These are phyloP conservation scores for Leguminivora glycinivorella DNA, from an alignment of 1,140 invertebrate species.

Conservation along the genomic window DNA sequence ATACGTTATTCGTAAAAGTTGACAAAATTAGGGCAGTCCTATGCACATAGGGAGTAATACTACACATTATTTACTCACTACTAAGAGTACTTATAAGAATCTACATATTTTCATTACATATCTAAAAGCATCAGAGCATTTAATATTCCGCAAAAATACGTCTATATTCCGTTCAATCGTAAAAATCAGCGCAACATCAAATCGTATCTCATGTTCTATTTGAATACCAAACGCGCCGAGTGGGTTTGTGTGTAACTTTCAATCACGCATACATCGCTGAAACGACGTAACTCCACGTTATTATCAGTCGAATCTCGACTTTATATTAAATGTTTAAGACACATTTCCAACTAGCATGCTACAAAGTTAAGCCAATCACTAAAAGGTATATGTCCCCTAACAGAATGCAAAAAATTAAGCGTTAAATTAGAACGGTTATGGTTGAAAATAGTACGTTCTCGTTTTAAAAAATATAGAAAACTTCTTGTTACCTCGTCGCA, in stretches of 20 bases:
- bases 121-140: not conserved
- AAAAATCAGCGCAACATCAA: constrained; percentile 17
- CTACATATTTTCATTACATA: not conserved
- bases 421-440: not conserved
- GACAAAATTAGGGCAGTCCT: too few species aligned
- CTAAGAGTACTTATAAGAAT: not conserved
- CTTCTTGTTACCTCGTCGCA: constrained; percentile 8
- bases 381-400: not conserved
- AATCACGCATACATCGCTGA: not conserved
- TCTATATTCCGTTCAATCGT: constrained; percentile 22
- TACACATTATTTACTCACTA: too few species aligned
- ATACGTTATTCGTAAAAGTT: too few species aligned
- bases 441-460: not conserved
- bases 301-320: not conserved
- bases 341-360: not conserved
- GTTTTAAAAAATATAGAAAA: constrained; percentile 4
- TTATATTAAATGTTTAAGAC: not conserved
- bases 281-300: not conserved
- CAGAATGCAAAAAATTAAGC: not conserved
- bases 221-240: constrained; percentile 26
- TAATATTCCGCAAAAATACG: constrained; percentile 26
- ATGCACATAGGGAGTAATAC: too few species aligned
- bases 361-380: not conserved
- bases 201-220: constrained; percentile 19
- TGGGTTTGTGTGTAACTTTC: constrained; percentile 23